phyloP scores from a whole-genome alignment of 2,888 invertebrate genomes.

The Ochropacha duplaris region DNA sequence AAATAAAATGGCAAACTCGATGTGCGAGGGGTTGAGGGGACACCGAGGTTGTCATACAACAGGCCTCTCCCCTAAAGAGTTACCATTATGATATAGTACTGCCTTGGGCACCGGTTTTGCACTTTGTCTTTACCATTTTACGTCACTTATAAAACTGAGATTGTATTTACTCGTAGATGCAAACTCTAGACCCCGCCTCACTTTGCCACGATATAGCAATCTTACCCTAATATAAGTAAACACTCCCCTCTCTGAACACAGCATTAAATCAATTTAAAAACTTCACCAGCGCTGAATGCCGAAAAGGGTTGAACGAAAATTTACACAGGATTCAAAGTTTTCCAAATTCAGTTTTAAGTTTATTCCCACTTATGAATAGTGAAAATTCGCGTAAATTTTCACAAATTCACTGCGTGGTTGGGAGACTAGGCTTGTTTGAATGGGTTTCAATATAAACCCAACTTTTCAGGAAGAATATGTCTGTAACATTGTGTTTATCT shows the following conservation, averaged over 20 bases:
- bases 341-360: conserved; percentile 40
- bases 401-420: conserved; percentile 20
- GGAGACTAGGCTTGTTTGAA: not conserved
- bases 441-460: not conserved
- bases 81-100: too few species aligned
- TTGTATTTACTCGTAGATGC: too few species aligned
- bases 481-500: too few species aligned
- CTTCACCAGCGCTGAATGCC: conserved; percentile 8
- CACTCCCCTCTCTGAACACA: not conserved
- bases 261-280: conserved; percentile 23
- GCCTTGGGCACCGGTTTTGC: not conserved
- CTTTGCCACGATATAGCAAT: not conserved
- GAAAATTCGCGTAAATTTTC: conserved; percentile 32
- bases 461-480: not conserved
- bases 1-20: too few species aligned
- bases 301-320: conserved; percentile 26
- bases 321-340: conserved; percentile 28
- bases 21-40: too few species aligned
- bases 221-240: not conserved
- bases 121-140: not conserved
- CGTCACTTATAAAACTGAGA: not conserved
- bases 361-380: conserved; percentile 41
- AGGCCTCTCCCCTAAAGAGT: too few species aligned
- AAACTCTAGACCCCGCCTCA: too few species aligned
- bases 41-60: too few species aligned